Evolutionary conservation across 1,140 invertebrate genomes (phyloP), one percentile per base, ranked within the genome.

Genomic region (Panagrolaimus sp.): DNA sequence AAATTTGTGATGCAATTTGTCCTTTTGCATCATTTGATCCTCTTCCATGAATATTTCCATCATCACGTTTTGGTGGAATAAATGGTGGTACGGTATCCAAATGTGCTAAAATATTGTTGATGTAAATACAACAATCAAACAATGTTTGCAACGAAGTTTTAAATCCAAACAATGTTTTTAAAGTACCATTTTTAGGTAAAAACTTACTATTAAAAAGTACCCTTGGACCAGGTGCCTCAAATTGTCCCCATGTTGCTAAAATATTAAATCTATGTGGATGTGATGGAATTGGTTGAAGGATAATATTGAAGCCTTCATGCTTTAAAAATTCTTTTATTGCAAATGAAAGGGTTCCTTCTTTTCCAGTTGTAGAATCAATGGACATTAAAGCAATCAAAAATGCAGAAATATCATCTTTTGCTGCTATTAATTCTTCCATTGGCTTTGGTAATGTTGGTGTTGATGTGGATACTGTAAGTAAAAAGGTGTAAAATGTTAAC

Each of bases 31-130:
- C 77, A 27, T 77, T 77, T 13, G 68, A 70, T 45, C 77, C 77
- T 9, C 78, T 68, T 47, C 77, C 77, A 57, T 72, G 72, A 16
- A 78, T 71, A 31, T 69, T 69, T 23, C 51, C 51, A 5, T 77
- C 72, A 13, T 74, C 66, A 11, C 64, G 44, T 11, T 43, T 64
- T 20, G 72, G 77, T 25, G 63, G 64, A 47, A 79, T 72, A 69
- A 72, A 79, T 20, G 77, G 77, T 14, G 77, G 77, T 42, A 78
- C 77, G 13, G 77, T 78, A 66, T 78, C 77, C 68, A 78, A 43
- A 66, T 78, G 77, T 47, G 77, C 31, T 38, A 38, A 38, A 38
- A 38, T n/a, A n/a, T n/a, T n/a, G n/a, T n/a, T n/a, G n/a, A n/a
- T n/a, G n/a, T n/a, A n/a, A n/a, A n/a, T n/a, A n/a, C n/a, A n/a